A percentile compares a stretch with the other conserved stretches of the same genome.
Evolutionary conservation across 2,797 vertebrate species (phyloP).

Genomic region (Gambelia wislizenii): DNA sequence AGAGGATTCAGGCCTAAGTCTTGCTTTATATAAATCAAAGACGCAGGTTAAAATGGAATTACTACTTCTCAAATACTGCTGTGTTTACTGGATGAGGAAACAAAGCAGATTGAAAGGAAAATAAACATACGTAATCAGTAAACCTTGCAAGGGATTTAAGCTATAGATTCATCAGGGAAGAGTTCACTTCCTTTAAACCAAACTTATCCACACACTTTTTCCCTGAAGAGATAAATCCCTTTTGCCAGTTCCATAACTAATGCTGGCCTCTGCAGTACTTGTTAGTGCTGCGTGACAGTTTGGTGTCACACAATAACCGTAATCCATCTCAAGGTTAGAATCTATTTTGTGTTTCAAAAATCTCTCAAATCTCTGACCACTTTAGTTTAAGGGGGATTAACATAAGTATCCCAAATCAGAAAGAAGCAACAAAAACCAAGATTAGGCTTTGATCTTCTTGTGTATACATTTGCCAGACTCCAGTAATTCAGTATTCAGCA

Average conservation of each 20-base stretch:
- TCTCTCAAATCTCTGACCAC: slow-evolving; percentile 69
- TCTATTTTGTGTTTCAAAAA: slow-evolving; percentile 71
- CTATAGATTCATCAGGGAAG: slow-evolving; percentile 56
- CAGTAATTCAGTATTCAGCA: slow-evolving; percentile 38
- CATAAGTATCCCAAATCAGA: slow-evolving; percentile 69
- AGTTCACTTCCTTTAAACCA: slow-evolving; percentile 56
- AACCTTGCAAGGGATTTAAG: slow-evolving; percentile 58
- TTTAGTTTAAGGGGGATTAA: slow-evolving; percentile 69
- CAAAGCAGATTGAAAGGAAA: slow-evolving; percentile 26
- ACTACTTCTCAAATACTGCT: slow-evolving; percentile 33
- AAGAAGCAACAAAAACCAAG: slow-evolving; percentile 68
- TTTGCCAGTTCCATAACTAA: slow-evolving; percentile 57
- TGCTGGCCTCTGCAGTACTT: slow-evolving; percentile 48
- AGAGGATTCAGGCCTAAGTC: too few relatives aligned
- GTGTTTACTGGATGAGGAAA: slow-evolving; percentile 49
- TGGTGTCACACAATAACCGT: slow-evolving; percentile 64
- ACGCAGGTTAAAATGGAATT: slow-evolving; percentile 25
- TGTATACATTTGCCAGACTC: slow-evolving; percentile 72
- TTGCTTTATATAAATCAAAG: slow-evolving; percentile 41
- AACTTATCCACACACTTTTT: slow-evolving; percentile 54
- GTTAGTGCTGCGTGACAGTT: slow-evolving; percentile 67
- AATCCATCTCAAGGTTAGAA: slow-evolving; percentile 71
- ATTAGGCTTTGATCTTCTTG: slow-evolving; percentile 74
- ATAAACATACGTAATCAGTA: slow-evolving; percentile 63
- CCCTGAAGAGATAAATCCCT: slow-evolving; percentile 52